These are phyloP conservation scores for Matsumyia berberina DNA, from an alignment of 2,888 invertebrate species.

Conservation along the genomic window DNA sequence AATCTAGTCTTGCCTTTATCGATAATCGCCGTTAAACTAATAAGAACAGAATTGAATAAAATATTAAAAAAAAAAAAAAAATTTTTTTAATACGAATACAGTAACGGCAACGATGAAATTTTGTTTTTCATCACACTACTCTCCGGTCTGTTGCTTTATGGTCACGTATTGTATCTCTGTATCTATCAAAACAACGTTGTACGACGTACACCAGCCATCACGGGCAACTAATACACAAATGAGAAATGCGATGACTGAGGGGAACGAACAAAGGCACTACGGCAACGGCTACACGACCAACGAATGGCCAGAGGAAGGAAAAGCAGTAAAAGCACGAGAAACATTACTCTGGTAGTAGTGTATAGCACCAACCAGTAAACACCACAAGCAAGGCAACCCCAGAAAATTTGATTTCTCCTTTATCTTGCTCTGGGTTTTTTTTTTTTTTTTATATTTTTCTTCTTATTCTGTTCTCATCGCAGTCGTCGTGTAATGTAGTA, in stretches of 20 bases:
- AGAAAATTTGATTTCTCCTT: constrained; percentile 49
- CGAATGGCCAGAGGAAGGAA: constrained; percentile 42
- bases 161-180: constrained; percentile 73
- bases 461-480: constrained; percentile 10
- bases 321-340: constrained; percentile 57
- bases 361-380: constrained; percentile 21
- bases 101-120: constrained; percentile 54
- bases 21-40: constrained; percentile 28
- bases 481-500: constrained; percentile 9
- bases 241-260: constrained; percentile 68
- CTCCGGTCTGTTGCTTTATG: constrained; percentile 73
- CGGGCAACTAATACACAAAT: constrained; percentile 72
- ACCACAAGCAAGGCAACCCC: constrained; percentile 38
- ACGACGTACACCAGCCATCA: constrained; percentile 70
- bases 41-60: constrained; percentile 38
- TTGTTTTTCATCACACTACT: constrained; percentile 64
- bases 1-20: constrained; percentile 34
- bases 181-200: constrained; percentile 69
- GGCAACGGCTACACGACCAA: constrained; percentile 27
- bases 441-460: constrained; percentile 26
- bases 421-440: constrained; percentile 23
- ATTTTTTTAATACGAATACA: constrained; percentile 37
- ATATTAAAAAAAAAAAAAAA: constrained; percentile 14
- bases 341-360: constrained; percentile 8
- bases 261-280: constrained; percentile 71